Conservation (phyloP, 2,797 vertebrate genomes). For the Gallinago solitaria region DNA sequence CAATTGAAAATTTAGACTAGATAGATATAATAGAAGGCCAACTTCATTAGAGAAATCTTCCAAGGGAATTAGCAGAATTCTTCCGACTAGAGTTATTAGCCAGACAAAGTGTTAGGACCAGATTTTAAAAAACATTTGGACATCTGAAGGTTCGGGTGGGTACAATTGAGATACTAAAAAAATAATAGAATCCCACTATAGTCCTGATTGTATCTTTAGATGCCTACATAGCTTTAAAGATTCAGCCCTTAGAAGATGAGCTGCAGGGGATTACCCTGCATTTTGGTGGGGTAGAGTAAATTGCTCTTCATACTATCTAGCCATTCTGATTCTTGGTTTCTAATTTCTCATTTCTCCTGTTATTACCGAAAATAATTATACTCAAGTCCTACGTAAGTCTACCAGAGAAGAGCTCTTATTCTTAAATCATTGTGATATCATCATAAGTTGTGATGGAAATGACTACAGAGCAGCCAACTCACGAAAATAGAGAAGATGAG, state of each 20-base stretch:
- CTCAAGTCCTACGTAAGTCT: constrained; percentile 3
- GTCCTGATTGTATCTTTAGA: neutral
- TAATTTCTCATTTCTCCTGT: constrained; percentile 12
- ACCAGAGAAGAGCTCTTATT: neutral
- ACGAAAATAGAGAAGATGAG: neutral
- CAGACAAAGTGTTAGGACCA: neutral
- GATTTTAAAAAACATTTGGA: neutral
- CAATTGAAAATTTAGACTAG: neutral
- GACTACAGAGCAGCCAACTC: neutral
- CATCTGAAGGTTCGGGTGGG: neutral
- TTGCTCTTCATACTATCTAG: neutral
- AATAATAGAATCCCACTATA: neutral
- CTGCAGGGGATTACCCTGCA: neutral
- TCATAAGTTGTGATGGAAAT: constrained; percentile 18
- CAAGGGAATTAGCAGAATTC: neutral
- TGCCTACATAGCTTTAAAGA: neutral
- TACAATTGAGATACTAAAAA: neutral
- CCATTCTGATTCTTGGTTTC: neutral
- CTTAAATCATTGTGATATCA: constrained; percentile 1
- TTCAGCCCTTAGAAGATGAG: neutral
- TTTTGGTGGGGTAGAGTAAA: neutral
- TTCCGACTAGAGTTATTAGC: neutral
- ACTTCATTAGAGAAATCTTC: neutral
- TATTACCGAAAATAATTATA: neutral
- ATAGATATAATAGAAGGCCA: neutral